Percentiles rank a stretch among this genome's conserved stretches.
Conservation (phyloP, 2,797 vertebrate genomes). For the Scarus forsteni region DNA sequence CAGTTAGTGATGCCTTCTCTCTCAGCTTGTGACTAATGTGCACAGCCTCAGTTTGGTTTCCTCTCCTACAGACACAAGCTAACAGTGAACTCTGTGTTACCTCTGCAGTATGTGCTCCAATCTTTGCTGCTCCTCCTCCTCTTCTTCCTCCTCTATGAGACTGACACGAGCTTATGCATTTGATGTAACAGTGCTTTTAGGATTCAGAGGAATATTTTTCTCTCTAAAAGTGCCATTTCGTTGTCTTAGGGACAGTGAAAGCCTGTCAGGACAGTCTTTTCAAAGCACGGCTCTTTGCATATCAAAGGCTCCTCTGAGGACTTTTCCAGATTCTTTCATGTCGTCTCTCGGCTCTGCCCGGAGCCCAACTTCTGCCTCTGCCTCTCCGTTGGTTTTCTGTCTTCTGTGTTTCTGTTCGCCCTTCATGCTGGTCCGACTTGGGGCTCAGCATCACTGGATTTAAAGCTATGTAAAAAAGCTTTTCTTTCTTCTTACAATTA, state of each 20-base stretch:
- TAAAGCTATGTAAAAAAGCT: constrained; percentile 10
- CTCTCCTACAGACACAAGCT: constrained; percentile 9
- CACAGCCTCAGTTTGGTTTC: not conserved
- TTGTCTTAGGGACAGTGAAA: constrained; percentile 57
- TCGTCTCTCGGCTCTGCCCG: constrained; percentile 5
- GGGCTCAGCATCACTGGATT: constrained; percentile 39
- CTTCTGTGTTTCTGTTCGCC: not conserved
- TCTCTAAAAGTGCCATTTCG: constrained; percentile 62
- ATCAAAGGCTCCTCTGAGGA: constrained; percentile 70
- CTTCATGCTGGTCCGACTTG: constrained; percentile 16
- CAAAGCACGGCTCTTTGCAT: constrained; percentile 60
- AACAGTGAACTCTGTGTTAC: constrained; percentile 10
- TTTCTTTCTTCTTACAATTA: too few species aligned
- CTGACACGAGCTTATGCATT: constrained; percentile 2
- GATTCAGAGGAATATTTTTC: constrained; percentile 57
- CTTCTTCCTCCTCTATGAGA: not conserved
- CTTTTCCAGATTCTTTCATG: constrained; percentile 56
- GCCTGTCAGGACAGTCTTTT: constrained; percentile 63
- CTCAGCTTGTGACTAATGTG: not conserved
- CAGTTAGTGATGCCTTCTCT: too few species aligned
- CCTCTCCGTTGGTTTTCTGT: constrained; percentile 17
- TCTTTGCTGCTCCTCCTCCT: constrained; percentile 4
- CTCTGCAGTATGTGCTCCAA: not conserved
- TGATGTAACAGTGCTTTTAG: constrained; percentile 12
- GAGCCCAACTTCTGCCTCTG: constrained; percentile 16